Evolutionary conservation across 2,113 vertebrate species (phyloP).

Genomic region (Sinosuthora webbiana): DNA sequence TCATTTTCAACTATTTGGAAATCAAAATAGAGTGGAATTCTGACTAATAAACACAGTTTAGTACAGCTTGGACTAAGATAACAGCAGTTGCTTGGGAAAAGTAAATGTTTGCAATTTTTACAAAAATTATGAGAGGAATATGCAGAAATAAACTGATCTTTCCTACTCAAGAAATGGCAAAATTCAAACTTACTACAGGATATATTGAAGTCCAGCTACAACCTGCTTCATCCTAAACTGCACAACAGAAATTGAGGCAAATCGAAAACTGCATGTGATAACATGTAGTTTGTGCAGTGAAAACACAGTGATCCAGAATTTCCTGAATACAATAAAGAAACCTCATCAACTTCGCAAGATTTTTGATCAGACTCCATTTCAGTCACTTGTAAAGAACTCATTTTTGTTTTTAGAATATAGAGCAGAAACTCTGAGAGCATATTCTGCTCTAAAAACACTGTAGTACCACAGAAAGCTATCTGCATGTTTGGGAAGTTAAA

Average conservation of each 20-base stretch:
- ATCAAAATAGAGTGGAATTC: background rate
- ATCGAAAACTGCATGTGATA: background rate
- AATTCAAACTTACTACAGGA: background rate
- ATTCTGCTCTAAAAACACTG: background rate
- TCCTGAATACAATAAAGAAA: background rate
- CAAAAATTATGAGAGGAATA: background rate
- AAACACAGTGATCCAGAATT: background rate
- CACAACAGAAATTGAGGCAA: background rate
- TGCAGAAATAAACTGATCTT: background rate
- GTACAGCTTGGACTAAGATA: background rate
- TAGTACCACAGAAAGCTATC: background rate
- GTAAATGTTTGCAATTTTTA: background rate
- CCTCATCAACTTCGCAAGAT: background rate
- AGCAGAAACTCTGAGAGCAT: constrained; percentile 46
- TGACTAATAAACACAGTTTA: background rate
- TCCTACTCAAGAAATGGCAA: background rate
- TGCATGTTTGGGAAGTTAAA: constrained; percentile 21
- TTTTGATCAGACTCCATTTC: background rate
- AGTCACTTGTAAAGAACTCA: background rate
- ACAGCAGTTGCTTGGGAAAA: background rate
- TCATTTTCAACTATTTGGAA: background rate
- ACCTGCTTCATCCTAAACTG: background rate
- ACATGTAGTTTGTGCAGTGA: background rate
- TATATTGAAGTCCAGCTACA: background rate
- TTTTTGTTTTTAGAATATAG: constrained; percentile 64